These are phyloP conservation scores for Cichlasoma orientale DNA, from an alignment of 2,797 vertebrate genomes.

Conservation along the genomic window DNA sequence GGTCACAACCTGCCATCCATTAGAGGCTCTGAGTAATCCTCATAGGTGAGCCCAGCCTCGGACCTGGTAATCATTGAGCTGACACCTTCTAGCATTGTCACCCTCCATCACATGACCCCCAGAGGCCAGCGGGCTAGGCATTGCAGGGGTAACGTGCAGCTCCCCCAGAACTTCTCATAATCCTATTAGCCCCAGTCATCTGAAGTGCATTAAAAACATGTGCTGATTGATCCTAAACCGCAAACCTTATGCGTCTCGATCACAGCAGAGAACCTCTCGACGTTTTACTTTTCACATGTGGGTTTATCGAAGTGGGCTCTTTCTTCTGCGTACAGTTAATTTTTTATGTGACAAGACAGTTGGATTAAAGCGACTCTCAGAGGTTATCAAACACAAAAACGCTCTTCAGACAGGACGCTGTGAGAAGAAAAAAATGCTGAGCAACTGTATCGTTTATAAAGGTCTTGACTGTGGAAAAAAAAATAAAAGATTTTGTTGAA, in stretches of 20 bases:
- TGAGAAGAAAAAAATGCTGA: slow-evolving; percentile 5
- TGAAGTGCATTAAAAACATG: slow-evolving; percentile 56
- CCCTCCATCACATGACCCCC: slow-evolving; percentile 63
- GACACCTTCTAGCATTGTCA: slow-evolving; percentile 64
- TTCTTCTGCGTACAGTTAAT: not conserved
- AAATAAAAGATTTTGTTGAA: slow-evolving; percentile 35
- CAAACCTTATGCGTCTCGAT: slow-evolving; percentile 21
- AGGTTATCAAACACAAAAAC: slow-evolving; percentile 8
- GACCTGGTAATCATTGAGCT: slow-evolving; percentile 49
- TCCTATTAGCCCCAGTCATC: slow-evolving; percentile 76
- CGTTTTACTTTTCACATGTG: slow-evolving; percentile 14
- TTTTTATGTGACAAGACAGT: not conserved
- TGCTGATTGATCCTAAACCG: slow-evolving; percentile 47
- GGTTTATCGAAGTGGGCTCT: not conserved
- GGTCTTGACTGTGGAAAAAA: not conserved
- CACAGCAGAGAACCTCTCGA: not conserved
- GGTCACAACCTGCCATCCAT: slow-evolving; percentile 51
- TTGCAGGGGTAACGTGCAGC: slow-evolving; percentile 20
- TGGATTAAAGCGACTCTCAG: slow-evolving; percentile 13
- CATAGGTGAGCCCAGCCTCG: slow-evolving; percentile 45
- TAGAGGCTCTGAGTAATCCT: slow-evolving; percentile 62
- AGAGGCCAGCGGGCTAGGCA: not conserved
- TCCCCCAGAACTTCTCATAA: slow-evolving; percentile 55
- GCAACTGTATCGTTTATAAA: not conserved
- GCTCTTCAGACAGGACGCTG: not conserved